A percentile compares a stretch with the other conserved stretches of the same genome.
phyloP scores from a whole-genome alignment of 1,140 invertebrate species.

The Drosophila navojoa region DNA sequence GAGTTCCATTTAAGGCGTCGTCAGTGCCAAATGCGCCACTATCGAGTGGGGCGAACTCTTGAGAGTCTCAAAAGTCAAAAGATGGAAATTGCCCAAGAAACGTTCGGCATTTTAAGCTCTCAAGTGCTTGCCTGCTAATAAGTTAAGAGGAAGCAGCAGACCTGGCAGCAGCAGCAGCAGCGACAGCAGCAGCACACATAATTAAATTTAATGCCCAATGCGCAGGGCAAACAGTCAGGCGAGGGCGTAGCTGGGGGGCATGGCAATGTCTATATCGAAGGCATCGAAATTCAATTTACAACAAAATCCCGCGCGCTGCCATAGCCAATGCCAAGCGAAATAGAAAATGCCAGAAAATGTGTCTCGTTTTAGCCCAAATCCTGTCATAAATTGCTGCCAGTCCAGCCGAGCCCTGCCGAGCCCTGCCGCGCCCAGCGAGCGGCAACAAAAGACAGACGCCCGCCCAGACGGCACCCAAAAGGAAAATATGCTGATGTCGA shows the following conservation, averaged over 20 bases:
- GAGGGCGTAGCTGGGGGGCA: neutral
- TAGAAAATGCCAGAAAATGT: slow-evolving; percentile 76
- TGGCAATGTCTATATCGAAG: slow-evolving; percentile 58
- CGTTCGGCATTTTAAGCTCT: slow-evolving; percentile 21
- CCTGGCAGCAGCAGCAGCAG: neutral
- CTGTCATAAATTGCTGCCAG: slow-evolving; percentile 69
- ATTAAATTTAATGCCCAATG: slow-evolving; percentile 73
- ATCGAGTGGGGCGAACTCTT: slow-evolving; percentile 19
- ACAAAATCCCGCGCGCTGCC: slow-evolving; percentile 73
- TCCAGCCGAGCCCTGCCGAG: neutral
- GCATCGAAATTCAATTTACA: slow-evolving; percentile 81
- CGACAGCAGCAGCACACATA: slow-evolving; percentile 56
- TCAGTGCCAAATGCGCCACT: slow-evolving; percentile 27
- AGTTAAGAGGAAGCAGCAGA: slow-evolving; percentile 3
- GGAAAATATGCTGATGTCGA: slow-evolving; percentile 78
- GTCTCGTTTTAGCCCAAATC: slow-evolving; percentile 70
- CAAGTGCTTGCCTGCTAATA: slow-evolving; percentile 52
- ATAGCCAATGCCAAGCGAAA: slow-evolving; percentile 50
- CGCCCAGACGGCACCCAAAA: slow-evolving; percentile 46
- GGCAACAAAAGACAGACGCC: slow-evolving; percentile 55
- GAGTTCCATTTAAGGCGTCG: slow-evolving; percentile 71
- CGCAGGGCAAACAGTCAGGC: slow-evolving; percentile 15
- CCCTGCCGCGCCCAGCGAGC: too few relatives aligned
- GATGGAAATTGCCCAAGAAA: slow-evolving; percentile 21
- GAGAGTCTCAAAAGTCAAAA: slow-evolving; percentile 39